Conservation (phyloP, 2,113 vertebrate genomes). For the Trematocara zebra region DNA sequence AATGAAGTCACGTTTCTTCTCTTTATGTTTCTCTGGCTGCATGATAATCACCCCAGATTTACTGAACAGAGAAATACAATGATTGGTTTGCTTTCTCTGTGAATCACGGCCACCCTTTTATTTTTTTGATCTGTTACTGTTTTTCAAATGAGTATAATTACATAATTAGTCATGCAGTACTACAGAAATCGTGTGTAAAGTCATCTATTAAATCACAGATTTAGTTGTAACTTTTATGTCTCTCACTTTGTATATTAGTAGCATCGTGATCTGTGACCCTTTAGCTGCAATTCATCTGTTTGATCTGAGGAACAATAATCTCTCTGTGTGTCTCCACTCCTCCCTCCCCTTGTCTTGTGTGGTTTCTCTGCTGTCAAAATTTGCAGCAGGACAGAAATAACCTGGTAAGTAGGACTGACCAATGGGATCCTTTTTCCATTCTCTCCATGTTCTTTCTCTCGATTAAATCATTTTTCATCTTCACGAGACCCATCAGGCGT, state of each 20-base stretch:
- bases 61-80: neutral
- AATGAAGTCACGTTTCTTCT: neutral
- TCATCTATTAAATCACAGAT: neutral
- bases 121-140: neutral
- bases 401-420: constrained; percentile 84
- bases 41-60: neutral
- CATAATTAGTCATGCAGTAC: neutral
- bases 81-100: constrained; percentile 8
- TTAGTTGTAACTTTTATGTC: neutral
- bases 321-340: constrained; percentile 71
- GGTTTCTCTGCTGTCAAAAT: constrained; percentile 77
- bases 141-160: neutral
- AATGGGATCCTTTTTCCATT: constrained; percentile 32
- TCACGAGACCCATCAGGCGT: constrained; percentile 21
- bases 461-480: constrained; percentile 5
- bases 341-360: constrained; percentile 62
- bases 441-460: neutral
- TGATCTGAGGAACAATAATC: constrained; percentile 67
- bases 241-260: neutral
- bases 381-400: constrained; percentile 98
- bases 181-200: neutral
- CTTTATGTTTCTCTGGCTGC: neutral
- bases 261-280: constrained; percentile 6
- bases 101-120: neutral
- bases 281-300: constrained; percentile 36